Conservation (phyloP, 2,888 invertebrate species). For the Acrobasis repandana region DNA sequence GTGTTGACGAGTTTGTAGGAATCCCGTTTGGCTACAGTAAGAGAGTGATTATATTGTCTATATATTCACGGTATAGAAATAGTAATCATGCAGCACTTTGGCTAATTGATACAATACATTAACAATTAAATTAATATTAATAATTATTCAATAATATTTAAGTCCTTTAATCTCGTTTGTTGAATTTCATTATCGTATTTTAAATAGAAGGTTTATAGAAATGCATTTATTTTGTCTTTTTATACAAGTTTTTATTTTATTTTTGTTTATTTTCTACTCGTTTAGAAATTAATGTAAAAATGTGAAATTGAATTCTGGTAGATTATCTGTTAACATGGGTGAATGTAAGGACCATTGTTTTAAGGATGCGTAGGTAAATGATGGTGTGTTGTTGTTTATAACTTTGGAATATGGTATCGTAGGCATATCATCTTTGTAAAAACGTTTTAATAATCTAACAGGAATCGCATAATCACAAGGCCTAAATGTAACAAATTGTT, state of each 20-base stretch:
- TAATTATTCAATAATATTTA: conserved; percentile 60
- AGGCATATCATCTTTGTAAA: conserved; percentile 79
- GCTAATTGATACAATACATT: conserved; percentile 68
- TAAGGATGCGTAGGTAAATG: conserved; percentile 33
- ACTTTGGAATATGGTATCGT: conserved; percentile 54
- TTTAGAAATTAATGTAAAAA: conserved; percentile 61
- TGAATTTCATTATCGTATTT: conserved; percentile 73
- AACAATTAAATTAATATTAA: conserved; percentile 51
- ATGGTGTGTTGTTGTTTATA: conserved; percentile 32
- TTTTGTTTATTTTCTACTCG: conserved; percentile 76
- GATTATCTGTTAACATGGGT: conserved; percentile 79
- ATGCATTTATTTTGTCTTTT: conserved; percentile 81
- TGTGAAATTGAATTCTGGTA: conserved; percentile 70
- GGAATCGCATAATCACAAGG: conserved; percentile 67
- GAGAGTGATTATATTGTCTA: conserved; percentile 79
- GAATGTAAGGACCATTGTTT: conserved; percentile 37
- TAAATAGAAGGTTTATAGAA: conserved; percentile 74
- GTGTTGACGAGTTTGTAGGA: conserved; percentile 61
- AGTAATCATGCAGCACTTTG: conserved; percentile 79
- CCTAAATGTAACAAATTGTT: conserved; percentile 78
- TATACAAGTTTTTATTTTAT: conserved; percentile 67
- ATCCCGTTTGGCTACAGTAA: conserved; percentile 57
- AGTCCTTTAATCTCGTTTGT: conserved; percentile 70
- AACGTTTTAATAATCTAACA: conserved; percentile 68
- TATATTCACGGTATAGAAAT: conserved; percentile 82